Base-by-base conservation (phyloP, 2,113 vertebrate genomes). In the Anarhynchus alexandrinus region DNA sequence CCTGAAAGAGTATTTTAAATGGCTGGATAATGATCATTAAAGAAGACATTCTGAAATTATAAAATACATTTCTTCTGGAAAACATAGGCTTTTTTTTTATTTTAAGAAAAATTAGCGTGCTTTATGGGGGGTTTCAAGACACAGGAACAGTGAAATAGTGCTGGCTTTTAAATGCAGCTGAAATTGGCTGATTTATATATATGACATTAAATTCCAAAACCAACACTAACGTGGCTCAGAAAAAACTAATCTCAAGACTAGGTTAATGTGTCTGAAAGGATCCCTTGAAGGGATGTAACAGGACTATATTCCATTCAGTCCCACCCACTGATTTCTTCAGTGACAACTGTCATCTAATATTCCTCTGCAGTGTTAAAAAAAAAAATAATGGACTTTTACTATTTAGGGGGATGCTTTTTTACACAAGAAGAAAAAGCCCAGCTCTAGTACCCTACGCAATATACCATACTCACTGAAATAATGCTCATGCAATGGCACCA, bases 1-100 rank as follows among this genome's bases (percentile, higher is more conserved):
- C 78, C 61, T 79, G 45, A 84, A 82, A 90, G n/a, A 54, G 23
- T 42, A 21, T 86, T 90, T 94, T 82, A 91, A 92, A 83, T 91
- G 54, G 11, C 22, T 59, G 4, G 64, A 81, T 91, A 87, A 72
- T 42, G 34, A 65, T 61, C n/a, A 82, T 74, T 79, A 88, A 85
- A 70, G 25, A 59, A 66, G 49, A 45, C 36, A 57, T 76, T 78
- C 59, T 64, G 54, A 62, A 95, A 62, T 77, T 9, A 77, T 61
- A 77, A 38, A 77, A 86, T 40, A 4, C 2, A 8, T 58, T 57
- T 91, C 10, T 93, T 74, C 43, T 69, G 45, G 69, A 84, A 93
- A 91, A 83, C 14, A 47, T 15, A 14, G 26, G 8, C 17, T 62
- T 9, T 6, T 40, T 32, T 61, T 71, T 23, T 43, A 54, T 70